Evolutionary conservation across 2,113 vertebrate species (phyloP).

Genomic region (Tragelaphus strepsiceros): DNA sequence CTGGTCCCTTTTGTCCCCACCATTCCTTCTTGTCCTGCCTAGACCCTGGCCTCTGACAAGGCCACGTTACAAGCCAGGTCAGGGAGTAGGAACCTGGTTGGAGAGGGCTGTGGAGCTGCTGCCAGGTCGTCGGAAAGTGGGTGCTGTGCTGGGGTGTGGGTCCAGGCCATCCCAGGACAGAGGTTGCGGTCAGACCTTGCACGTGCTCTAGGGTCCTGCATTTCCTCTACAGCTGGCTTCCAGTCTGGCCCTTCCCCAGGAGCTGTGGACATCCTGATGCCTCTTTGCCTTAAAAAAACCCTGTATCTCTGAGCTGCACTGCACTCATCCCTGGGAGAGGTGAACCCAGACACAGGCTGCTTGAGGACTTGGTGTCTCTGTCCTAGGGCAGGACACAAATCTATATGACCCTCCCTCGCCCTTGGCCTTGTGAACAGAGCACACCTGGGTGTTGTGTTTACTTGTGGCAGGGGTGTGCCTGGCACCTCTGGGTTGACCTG

Average conservation of each 20-base stretch:
- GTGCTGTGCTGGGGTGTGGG: no score
- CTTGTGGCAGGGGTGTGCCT: not conserved
- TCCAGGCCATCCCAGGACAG: not conserved
- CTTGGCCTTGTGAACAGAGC: not conserved
- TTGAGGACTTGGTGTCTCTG: not conserved
- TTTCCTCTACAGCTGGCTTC: not conserved
- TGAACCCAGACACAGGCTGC: not conserved
- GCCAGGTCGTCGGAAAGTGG: not conserved
- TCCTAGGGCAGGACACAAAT: not conserved
- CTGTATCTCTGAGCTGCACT: not conserved
- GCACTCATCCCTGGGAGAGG: not conserved
- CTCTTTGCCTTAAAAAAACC: constrained; percentile 55
- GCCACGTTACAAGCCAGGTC: not conserved
- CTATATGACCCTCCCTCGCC: not conserved
- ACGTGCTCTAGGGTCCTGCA: not conserved
- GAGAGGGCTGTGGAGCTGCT: not conserved
- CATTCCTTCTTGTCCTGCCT: not conserved
- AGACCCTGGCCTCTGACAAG: not conserved
- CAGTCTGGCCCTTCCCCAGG: not conserved
- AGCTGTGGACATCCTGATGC: not conserved
- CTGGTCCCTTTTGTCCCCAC: not conserved
- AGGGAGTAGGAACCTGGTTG: not conserved
- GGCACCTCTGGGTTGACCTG: not conserved
- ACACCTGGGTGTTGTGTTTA: not conserved
- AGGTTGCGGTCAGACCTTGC: not conserved